Evolutionary conservation across 1,140 invertebrate genomes (phyloP).

Genomic region (Drosophila nigrodunni): DNA sequence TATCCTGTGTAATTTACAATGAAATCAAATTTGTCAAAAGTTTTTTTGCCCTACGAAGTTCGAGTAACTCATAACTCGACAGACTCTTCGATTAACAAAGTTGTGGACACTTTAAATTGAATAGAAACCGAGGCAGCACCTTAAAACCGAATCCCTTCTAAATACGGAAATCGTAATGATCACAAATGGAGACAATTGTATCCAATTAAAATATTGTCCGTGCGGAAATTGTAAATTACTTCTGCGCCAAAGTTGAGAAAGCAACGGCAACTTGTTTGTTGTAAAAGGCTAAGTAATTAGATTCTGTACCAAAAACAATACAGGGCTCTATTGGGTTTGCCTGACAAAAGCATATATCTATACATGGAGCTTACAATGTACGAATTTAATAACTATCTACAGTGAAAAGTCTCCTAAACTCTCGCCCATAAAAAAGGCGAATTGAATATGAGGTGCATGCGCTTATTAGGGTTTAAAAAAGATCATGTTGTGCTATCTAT

Average conservation of each 20-base stretch:
- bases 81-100: conserved; percentile 32
- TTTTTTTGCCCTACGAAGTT: conserved; percentile 14
- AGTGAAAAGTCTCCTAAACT: no score
- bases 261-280: background rate
- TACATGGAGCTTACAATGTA: no score
- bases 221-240: conserved; percentile 6
- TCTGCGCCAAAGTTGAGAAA: background rate
- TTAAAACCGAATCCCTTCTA: background rate
- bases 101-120: conserved; percentile 24
- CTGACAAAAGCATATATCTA: no score
- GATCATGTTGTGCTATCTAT: no score
- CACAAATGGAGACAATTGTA: conserved; percentile 3
- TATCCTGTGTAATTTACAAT: conserved; percentile 50
- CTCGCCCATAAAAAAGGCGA: no score
- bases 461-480: no score
- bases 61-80: conserved; percentile 23
- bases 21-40: conserved; percentile 71
- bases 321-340: no score
- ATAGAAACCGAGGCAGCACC: background rate
- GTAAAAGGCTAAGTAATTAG: conserved; percentile 3
- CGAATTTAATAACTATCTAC: no score
- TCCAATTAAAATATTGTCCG: conserved; percentile 10
- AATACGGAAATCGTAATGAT: conserved; percentile 1
- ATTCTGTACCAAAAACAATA: no score
- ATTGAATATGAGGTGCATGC: no score